phyloP scores from a whole-genome alignment of 64 coral and sea anemone genomes.

The Pocillopora damicornis region DNA sequence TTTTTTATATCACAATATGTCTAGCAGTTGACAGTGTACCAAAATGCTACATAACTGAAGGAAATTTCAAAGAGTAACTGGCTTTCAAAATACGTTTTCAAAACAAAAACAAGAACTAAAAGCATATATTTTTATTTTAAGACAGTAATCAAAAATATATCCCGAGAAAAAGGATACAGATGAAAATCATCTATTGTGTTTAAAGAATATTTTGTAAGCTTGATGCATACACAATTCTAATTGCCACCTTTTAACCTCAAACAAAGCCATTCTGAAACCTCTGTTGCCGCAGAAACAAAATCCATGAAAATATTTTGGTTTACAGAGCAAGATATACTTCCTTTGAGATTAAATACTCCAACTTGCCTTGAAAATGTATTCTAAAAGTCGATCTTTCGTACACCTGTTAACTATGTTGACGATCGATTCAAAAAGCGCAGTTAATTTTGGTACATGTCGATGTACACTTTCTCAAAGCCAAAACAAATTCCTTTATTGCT shows the following conservation, averaged over 20 bases:
- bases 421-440: not conserved
- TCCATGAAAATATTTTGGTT: not conserved
- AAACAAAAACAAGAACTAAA: too few species aligned
- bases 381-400: not conserved
- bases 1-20: too few species aligned
- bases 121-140: not conserved
- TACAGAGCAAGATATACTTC: too few species aligned
- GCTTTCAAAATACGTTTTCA: not conserved
- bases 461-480: not conserved
- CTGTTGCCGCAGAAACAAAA: not conserved
- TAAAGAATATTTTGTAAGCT: not conserved
- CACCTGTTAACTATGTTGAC: not conserved
- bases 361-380: not conserved
- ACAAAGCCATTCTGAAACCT: not conserved
- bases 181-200: not conserved
- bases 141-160: not conserved
- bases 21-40: too few species aligned
- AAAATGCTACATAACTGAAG: not conserved
- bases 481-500: slow-evolving; percentile 24
- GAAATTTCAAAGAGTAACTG: not conserved
- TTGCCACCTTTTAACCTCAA: not conserved
- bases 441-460: not conserved
- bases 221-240: not conserved
- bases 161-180: not conserved
- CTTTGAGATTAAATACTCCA: too few species aligned